Conservation (phyloP, 2,113 vertebrate genomes). For the Sarotherodon lohbergeri region DNA sequence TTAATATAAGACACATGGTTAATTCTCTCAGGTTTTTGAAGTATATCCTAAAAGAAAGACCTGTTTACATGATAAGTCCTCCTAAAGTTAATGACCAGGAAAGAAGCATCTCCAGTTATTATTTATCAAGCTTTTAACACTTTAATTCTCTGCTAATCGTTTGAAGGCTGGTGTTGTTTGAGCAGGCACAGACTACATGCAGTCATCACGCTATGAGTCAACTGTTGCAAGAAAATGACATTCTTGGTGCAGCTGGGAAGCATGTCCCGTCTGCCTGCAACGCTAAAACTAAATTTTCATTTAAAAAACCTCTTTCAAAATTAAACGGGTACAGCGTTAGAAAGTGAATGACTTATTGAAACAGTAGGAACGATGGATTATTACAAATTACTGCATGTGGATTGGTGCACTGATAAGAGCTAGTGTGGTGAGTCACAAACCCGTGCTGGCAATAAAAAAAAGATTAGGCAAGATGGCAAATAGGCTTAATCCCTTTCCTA, state of each 20-base stretch:
- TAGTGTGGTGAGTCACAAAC: not conserved
- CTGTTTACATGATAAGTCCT: not conserved
- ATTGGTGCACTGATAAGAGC: not conserved
- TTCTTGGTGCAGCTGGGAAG: not conserved
- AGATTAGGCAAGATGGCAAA: not conserved
- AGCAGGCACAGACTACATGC: not conserved
- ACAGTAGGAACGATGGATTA: not conserved
- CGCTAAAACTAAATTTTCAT: not conserved
- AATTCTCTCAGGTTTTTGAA: not conserved
- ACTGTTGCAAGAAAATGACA: not conserved
- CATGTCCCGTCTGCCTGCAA: fast-evolving
- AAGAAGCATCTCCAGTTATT: not conserved
- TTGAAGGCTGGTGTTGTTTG: not conserved
- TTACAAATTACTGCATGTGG: not conserved
- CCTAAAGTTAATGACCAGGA: not conserved
- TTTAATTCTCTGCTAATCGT: not conserved
- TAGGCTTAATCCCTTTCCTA: not conserved
- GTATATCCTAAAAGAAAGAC: not conserved
- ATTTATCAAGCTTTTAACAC: not conserved
- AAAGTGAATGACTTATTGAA: not conserved
- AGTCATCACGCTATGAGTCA: not conserved
- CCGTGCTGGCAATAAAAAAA: not conserved
- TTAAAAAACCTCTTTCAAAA: not conserved
- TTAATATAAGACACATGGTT: not conserved
- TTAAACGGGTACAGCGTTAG: not conserved